These are phyloP conservation scores for Mizuhopecten yessoensis DNA, from an alignment of 1,140 invertebrate species.

Conservation along the genomic window DNA sequence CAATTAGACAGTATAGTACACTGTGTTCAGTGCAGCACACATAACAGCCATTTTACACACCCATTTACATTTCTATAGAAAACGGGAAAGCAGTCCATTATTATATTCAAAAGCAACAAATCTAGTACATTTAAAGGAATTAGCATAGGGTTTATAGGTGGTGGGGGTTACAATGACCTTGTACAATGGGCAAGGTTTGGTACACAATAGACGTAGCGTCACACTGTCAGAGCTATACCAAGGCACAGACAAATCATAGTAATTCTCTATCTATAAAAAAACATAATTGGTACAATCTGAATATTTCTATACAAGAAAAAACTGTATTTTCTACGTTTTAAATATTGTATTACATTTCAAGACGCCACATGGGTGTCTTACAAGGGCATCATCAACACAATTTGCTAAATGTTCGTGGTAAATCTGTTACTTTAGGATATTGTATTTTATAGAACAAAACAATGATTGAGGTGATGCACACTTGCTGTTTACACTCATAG, in stretches of 20 bases:
- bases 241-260: neutral
- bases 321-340: neutral
- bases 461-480: no score
- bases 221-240: neutral
- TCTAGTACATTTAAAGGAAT: constrained; percentile 15
- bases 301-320: neutral
- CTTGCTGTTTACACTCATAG: no score
- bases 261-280: neutral
- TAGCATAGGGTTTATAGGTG: constrained; percentile 21
- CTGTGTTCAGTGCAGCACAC: neutral
- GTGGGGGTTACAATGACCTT: neutral
- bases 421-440: no score
- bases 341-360: neutral
- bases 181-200: neutral
- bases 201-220: neutral
- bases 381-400: neutral
- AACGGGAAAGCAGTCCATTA: neutral
- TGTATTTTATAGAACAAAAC: no score
- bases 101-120: neutral
- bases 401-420: no score
- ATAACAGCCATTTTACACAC: neutral
- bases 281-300: constrained; percentile 13
- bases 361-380: neutral
- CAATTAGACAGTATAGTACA: neutral
- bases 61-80: constrained; percentile 29